phyloP scores from a whole-genome alignment of 2,888 invertebrate genomes.

The Neoascia interrupta region DNA sequence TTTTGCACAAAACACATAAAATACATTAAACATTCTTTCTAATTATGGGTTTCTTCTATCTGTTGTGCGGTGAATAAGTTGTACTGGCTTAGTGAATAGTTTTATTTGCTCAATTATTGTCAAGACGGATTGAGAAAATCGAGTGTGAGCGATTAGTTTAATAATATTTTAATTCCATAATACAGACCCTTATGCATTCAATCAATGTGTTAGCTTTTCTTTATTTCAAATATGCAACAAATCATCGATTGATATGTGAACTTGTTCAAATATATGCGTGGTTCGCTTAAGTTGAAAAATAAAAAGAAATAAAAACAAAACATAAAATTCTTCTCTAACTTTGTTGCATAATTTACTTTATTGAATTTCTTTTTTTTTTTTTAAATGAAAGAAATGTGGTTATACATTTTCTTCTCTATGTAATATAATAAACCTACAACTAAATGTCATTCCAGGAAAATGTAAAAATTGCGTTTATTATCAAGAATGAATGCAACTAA shows the following conservation, averaged over 20 bases:
- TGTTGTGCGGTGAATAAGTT: constrained; percentile 27
- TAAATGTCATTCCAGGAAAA: constrained; percentile 65
- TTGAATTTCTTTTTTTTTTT: constrained; percentile 35
- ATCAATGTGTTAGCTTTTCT: too few relatives aligned
- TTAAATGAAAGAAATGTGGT: constrained; percentile 32
- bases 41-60: constrained; percentile 7
- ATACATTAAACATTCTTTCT: constrained; percentile 3
- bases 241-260: too few relatives aligned
- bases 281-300: too few relatives aligned
- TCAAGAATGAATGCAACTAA: neutral
- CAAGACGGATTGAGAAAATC: neutral
- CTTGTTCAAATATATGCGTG: too few relatives aligned
- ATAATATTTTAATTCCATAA: neutral
- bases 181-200: neutral
- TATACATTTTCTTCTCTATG: constrained; percentile 49
- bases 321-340: too few relatives aligned
- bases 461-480: constrained; percentile 40
- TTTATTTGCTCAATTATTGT: neutral
- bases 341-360: neutral
- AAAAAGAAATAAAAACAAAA: too few relatives aligned
- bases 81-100: constrained; percentile 16
- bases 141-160: neutral
- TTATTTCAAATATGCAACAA: too few relatives aligned
- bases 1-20: constrained; percentile 52
- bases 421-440: constrained; percentile 62